phyloP scores from a whole-genome alignment of 2,113 vertebrate species.

The Melierax canorus region DNA sequence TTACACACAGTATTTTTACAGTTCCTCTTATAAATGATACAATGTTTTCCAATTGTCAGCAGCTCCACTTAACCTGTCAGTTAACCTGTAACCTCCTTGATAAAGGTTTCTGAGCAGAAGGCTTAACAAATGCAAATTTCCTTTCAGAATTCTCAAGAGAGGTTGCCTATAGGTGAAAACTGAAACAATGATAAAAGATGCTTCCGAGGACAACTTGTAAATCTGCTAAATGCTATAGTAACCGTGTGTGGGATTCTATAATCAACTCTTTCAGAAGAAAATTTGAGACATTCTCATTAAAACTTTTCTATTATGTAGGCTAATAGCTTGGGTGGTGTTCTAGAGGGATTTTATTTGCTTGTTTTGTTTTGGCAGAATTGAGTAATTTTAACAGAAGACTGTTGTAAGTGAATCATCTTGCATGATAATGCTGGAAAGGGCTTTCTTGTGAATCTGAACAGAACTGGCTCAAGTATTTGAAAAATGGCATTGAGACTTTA shows the following conservation, averaged over 20 bases:
- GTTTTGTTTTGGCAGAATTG: not conserved
- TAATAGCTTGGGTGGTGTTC: not conserved
- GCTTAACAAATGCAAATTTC: constrained; percentile 47
- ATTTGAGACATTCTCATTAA: not conserved
- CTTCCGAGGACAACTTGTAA: not conserved
- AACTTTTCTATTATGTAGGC: not conserved
- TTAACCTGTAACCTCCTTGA: not conserved
- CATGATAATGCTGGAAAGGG: not conserved
- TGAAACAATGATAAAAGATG: not conserved
- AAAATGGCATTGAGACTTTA: not conserved
- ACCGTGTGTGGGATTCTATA: not conserved
- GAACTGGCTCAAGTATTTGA: not conserved
- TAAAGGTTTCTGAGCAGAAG: not conserved
- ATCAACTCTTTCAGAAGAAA: not conserved
- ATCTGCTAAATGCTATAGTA: not conserved
- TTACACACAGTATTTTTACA: not conserved
- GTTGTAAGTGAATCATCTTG: not conserved
- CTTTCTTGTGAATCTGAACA: not conserved
- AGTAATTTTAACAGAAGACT: not conserved
- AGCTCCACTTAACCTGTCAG: not conserved
- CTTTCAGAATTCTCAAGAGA: not conserved
- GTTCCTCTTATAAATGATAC: not conserved
- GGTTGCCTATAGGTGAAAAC: not conserved
- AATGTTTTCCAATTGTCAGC: not conserved
- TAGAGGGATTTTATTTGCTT: not conserved